These are phyloP conservation scores for Cheilosia variabilis DNA, from an alignment of 2,888 invertebrate species.

Conservation along the genomic window DNA sequence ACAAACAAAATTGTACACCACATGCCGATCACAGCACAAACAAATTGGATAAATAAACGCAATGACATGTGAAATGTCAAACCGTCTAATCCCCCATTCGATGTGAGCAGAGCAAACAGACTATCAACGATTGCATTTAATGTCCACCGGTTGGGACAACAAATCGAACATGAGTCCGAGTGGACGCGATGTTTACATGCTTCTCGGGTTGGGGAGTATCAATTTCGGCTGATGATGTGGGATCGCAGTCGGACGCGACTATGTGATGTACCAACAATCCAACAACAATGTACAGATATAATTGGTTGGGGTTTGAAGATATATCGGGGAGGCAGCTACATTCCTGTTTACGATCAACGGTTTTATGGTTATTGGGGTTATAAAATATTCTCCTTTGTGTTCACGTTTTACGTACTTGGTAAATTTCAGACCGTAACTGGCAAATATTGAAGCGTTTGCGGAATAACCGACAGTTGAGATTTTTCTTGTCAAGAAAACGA, in stretches of 20 bases:
- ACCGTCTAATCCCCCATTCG: slow-evolving; percentile 49
- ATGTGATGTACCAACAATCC: background rate
- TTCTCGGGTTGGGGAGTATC: slow-evolving; percentile 21
- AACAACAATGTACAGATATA: no score
- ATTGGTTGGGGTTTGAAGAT: no score
- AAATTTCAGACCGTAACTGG: no score
- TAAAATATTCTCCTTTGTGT: no score
- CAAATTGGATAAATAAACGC: slow-evolving; percentile 61
- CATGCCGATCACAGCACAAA: slow-evolving; percentile 39
- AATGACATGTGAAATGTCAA: slow-evolving; percentile 74
- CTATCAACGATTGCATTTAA: slow-evolving; percentile 45
- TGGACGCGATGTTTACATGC: slow-evolving; percentile 52
- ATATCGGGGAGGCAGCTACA: no score
- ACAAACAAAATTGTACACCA: background rate
- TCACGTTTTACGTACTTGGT: no score
- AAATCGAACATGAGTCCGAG: slow-evolving; percentile 36
- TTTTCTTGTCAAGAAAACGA: no score
- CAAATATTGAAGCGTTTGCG: no score
- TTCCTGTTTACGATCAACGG: no score
- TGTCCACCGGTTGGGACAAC: slow-evolving; percentile 39
- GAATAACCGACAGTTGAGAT: background rate
- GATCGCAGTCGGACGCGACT: background rate
- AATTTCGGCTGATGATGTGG: slow-evolving; percentile 2
- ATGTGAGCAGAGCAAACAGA: slow-evolving; percentile 53
- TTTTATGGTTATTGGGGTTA: no score